phyloP scores from a whole-genome alignment of 2,113 vertebrate genomes.

The Zosterops lateralis region DNA sequence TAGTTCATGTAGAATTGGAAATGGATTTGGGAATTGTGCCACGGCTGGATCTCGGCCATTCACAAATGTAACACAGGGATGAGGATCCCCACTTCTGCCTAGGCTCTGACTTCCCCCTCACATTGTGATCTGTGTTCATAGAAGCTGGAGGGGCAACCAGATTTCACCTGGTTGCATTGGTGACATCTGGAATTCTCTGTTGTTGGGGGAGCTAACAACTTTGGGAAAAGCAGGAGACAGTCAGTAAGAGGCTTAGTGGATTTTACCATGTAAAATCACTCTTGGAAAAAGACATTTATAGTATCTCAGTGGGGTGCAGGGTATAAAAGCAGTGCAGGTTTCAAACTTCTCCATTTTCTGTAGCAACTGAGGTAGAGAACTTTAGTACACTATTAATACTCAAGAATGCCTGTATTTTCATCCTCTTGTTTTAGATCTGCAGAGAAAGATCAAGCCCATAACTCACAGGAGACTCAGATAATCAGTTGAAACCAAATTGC shows the following conservation, averaged over 20 bases:
- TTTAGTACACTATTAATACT: not conserved
- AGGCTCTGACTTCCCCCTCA: not conserved
- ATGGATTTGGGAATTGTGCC: not conserved
- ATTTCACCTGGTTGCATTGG: not conserved
- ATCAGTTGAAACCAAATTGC: conserved; percentile 48
- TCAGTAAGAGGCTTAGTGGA: conserved; percentile 21
- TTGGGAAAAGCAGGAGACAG: not conserved
- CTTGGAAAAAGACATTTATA: conserved; percentile 27
- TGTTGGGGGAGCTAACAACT: not conserved
- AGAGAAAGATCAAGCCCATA: conserved; percentile 1
- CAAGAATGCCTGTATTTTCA: not conserved
- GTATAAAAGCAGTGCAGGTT: not conserved
- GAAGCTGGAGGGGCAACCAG: not conserved
- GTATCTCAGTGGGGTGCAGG: not conserved
- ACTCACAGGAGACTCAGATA: conserved; percentile 34
- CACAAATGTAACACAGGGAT: fast-evolving
- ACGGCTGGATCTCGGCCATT: not conserved
- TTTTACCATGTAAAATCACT: conserved; percentile 24
- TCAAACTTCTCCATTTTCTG: not conserved
- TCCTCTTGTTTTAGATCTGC: not conserved
- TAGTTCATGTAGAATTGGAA: not conserved
- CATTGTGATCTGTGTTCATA: not conserved
- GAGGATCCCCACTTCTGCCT: not conserved
- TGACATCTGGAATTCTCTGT: conserved; percentile 9
- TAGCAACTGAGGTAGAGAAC: not conserved